These are phyloP conservation scores for Eupithecia subumbrata DNA, from an alignment of 2,888 invertebrate species.

Conservation along the genomic window DNA sequence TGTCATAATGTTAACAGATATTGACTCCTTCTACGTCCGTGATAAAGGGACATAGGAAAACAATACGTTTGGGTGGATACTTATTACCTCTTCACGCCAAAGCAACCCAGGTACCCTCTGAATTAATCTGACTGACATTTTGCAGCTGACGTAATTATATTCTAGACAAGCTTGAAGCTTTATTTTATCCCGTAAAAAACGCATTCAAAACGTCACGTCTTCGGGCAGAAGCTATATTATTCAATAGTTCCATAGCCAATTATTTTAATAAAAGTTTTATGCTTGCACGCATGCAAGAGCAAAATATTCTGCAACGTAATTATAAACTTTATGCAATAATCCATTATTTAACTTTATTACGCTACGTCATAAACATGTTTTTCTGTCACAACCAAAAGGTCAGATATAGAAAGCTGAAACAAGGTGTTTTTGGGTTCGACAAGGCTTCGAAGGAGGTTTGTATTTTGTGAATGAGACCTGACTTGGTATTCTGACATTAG, in stretches of 20 bases:
- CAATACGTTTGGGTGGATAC: neutral
- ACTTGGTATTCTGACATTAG: neutral
- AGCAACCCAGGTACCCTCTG: neutral
- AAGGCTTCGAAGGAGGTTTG: neutral
- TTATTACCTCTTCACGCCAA: neutral
- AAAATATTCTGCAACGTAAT: conserved; percentile 36
- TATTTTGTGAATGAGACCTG: neutral
- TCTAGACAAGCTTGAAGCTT: too few relatives aligned
- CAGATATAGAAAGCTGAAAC: conserved; percentile 69
- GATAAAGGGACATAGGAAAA: too few relatives aligned
- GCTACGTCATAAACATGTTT: conserved; percentile 54
- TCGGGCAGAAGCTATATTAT: neutral
- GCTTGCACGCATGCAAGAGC: conserved; percentile 23
- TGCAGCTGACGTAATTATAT: neutral
- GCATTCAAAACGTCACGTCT: neutral
- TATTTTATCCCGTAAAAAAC: neutral
- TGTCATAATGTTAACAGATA: too few relatives aligned
- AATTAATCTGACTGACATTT: neutral
- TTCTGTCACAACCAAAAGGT: conserved; percentile 67
- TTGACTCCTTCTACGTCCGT: too few relatives aligned
- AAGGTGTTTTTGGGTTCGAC: conserved; percentile 7
- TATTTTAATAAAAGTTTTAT: neutral
- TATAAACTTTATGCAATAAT: conserved; percentile 49
- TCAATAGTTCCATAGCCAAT: neutral
- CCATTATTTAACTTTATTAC: conserved; percentile 51